Base-by-base conservation (phyloP, 2,888 invertebrate species). In the Chymomyza caudatula region DNA sequence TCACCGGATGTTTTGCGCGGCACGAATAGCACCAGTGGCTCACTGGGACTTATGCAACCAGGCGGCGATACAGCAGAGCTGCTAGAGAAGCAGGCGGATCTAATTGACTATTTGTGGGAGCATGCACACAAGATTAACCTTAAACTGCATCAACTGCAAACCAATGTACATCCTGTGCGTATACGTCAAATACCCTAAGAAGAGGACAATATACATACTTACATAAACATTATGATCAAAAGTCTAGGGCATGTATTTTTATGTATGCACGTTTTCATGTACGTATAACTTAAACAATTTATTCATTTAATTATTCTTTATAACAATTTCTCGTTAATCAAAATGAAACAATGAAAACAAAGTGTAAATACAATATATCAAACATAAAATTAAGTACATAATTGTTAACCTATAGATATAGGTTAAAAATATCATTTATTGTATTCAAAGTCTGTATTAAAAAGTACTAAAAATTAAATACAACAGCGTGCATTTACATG, bases 31-130 rank as follows among this genome's bases (percentile, higher is more conserved):
- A 78, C 83, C 0, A 79, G 79, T 5, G 90, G 90, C 11, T 90
- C 90, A 0, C 73, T 91, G 68, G 91, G 90, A 2, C 77, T 91
- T 1, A 87, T 90, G 84, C 90, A 90, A 57, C 89, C 90, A 1
- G 92, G 92, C 11, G 92, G 91, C 63, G 91, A 91, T 79, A 90
- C 92, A 5, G 90, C 91, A 19, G 94, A 94, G 65, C 91, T 94
- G 59, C 89, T 94, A 54, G 94, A 94, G 80, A 94, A 94, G 87
- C 94, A 94, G 91, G 94, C 94, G 23, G 94, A 94, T 89, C 90
- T 94, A 6, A 94, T 95, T 72, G 91, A 92, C 81, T 94, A 94
- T 85, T 90, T 94, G 63, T 92, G 92, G 73, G 94, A 94, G 82
- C 94, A 94, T 74, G 94, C 94, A 78, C 92, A 92, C 25, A 92